Base-by-base conservation (phyloP, 2,113 vertebrate species). In the Tretioscincus oriximinensis region DNA sequence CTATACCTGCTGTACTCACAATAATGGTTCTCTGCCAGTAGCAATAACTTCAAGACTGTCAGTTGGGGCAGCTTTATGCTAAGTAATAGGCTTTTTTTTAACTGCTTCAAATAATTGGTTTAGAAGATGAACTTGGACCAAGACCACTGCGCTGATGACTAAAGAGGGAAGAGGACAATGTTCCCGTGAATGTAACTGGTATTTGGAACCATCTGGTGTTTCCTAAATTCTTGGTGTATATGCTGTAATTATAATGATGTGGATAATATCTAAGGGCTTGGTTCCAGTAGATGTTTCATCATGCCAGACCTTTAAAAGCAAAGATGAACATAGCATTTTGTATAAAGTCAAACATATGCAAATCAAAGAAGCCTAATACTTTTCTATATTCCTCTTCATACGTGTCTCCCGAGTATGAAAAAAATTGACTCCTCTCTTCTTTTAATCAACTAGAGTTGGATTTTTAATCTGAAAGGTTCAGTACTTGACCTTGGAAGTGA, bases 401-500 rank as follows among this genome's bases (percentile, higher is more conserved):
- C 29, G 76, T 80, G 78, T 54, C 51, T 51, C 10, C 21, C 54
- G 45, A 81, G 58, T 31, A 10, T 51, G 11, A 9, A 51, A 51
- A 7, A 51, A 9, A 63, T 28, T 28, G n/a, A 72, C 29, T 49
- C 41, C 26, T n/a, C 7, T 12, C 45, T 66, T 54, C n/a, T 47
- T 66, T 64, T 21, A 10, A 22, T 51, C 70, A 21, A 29, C n/a
- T 64, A 49, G 20, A 8, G 10, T 47, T 61, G n/a, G 21, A 7
- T 7, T 31, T 67, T 67, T 28, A 77, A 77, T 64, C 20, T 9
- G n/a, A 28, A 80, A 45, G 5, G 82, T 9, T 60, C 74, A 81
- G 61, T 51, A 20, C 7, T 83, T 88, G 85, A 20, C 45, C 82
- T 83, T 70, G 68, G 24, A 7, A 84, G 51, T 78, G 20, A 7